Evolutionary conservation across 2,888 invertebrate species (phyloP).

Genomic region (Boloria euphrosyne): DNA sequence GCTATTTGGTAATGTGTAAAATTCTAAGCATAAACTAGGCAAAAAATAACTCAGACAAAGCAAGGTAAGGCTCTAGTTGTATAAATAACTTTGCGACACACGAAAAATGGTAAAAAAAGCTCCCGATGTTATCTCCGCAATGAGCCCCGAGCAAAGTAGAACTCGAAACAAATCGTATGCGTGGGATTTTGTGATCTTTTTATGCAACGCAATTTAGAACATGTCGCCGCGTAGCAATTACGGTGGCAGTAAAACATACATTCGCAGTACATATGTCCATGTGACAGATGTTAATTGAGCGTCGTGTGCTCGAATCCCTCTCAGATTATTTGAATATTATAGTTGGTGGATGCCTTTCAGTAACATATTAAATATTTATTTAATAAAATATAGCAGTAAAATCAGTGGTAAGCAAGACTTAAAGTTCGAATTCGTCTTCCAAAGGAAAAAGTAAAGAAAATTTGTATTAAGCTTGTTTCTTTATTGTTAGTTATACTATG

Average conservation of each 20-base stretch:
- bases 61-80: neutral
- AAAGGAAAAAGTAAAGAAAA: too few relatives aligned
- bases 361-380: too few relatives aligned
- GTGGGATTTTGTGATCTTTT: slow-evolving; percentile 32
- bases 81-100: slow-evolving; percentile 2
- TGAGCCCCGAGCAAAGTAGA: slow-evolving; percentile 11
- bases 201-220: slow-evolving; percentile 27
- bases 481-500: too few relatives aligned
- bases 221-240: slow-evolving; percentile 30
- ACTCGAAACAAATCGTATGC: slow-evolving; percentile 29
- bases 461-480: too few relatives aligned
- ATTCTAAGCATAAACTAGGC: too few relatives aligned
- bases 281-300: slow-evolving; percentile 10
- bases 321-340: too few relatives aligned
- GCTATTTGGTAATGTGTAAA: too few relatives aligned
- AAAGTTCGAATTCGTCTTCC: too few relatives aligned
- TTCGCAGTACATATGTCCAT: slow-evolving; percentile 1
- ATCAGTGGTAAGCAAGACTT: too few relatives aligned
- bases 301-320: neutral
- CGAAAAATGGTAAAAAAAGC: slow-evolving; percentile 10
- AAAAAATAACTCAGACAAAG: neutral
- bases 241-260: slow-evolving; percentile 22
- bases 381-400: too few relatives aligned
- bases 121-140: slow-evolving; percentile 18
- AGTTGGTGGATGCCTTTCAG: too few relatives aligned